Conservation (phyloP, 2,797 vertebrate species). For the Melanotaenia maccullochi region DNA sequence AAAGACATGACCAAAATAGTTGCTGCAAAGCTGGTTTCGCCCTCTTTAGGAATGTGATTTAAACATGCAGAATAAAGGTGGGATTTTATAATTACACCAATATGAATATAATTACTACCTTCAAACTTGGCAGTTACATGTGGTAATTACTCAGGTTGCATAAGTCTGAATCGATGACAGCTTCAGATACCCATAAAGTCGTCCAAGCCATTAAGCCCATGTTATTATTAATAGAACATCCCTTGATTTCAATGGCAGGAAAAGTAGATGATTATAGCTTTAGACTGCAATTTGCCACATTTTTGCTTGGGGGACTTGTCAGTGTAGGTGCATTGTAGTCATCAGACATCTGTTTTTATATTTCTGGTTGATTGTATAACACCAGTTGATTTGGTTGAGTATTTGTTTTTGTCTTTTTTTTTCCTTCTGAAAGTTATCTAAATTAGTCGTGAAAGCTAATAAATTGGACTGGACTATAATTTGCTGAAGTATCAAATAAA, state of each 20-base stretch:
- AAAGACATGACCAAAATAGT: not conserved
- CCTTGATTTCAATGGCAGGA: slow-evolving; percentile 40
- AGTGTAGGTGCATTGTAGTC: slow-evolving; percentile 39
- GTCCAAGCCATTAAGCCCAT: slow-evolving; percentile 37
- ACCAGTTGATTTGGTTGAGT: slow-evolving; percentile 6
- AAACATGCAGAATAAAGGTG: slow-evolving; percentile 49
- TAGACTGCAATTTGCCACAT: slow-evolving; percentile 26
- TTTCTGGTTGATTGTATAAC: slow-evolving; percentile 39
- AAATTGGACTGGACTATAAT: slow-evolving; percentile 37
- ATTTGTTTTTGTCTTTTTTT: slow-evolving; percentile 22
- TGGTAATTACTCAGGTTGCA: slow-evolving; percentile 49
- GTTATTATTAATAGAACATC: slow-evolving; percentile 54
- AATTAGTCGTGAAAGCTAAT: slow-evolving; percentile 39
- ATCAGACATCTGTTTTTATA: slow-evolving; percentile 48
- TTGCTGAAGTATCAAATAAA: slow-evolving; percentile 33
- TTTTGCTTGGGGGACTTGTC: slow-evolving; percentile 53
- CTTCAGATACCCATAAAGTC: slow-evolving; percentile 30
- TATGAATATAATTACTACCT: slow-evolving; percentile 67
- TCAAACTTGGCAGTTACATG: slow-evolving; percentile 60
- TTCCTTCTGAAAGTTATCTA: slow-evolving; percentile 10
- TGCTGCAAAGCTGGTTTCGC: not conserved
- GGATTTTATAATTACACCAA: slow-evolving; percentile 67
- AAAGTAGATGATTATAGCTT: slow-evolving; percentile 36
- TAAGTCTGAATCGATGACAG: slow-evolving; percentile 52
- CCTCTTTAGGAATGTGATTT: slow-evolving; percentile 9